Conservation (phyloP, 2,888 invertebrate species). For the Lacanobia wlatinum region DNA sequence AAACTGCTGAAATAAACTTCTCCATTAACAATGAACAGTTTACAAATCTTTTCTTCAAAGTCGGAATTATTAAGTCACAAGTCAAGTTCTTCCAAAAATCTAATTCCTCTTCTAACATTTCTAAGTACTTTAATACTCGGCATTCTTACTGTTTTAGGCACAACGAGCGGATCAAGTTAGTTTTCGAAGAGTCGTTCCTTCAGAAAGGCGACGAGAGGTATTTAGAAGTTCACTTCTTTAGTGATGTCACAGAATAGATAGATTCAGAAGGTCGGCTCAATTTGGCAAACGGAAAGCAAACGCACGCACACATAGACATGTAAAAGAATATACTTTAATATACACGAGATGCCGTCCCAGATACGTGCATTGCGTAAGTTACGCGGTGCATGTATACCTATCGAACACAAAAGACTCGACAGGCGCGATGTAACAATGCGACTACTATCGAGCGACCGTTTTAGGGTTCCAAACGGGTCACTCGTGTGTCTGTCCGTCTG, state of each 20-base stretch:
- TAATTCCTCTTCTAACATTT: conserved; percentile 36
- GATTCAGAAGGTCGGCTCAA: conserved; percentile 3
- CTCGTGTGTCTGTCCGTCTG: too few relatives aligned
- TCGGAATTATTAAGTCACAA: conserved; percentile 41
- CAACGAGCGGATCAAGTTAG: conserved; percentile 94
- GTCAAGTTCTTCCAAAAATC: conserved; percentile 35
- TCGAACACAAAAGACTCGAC: too few relatives aligned
- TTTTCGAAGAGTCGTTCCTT: conserved; percentile 95
- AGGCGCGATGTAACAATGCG: too few relatives aligned
- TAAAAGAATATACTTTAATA: too few relatives aligned
- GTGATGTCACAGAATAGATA: conserved; percentile 6
- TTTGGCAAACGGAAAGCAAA: not conserved
- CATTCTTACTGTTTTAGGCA: conserved; percentile 89
- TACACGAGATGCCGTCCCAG: too few relatives aligned
- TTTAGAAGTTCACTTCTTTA: conserved; percentile 52
- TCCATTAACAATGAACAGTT: conserved; percentile 33
- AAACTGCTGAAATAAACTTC: conserved; percentile 27
- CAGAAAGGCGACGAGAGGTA: conserved; percentile 95
- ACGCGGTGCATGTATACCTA: too few relatives aligned
- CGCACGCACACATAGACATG: too few relatives aligned
- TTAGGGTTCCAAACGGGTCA: too few relatives aligned
- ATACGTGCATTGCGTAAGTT: too few relatives aligned
- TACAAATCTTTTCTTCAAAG: conserved; percentile 15
- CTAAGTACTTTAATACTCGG: conserved; percentile 30
- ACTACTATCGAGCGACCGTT: too few relatives aligned